Percentiles rank a stretch among this genome's conserved stretches.
Evolutionary conservation across 2,797 vertebrate genomes (phyloP).

Genomic region (Onychomys torridus): DNA sequence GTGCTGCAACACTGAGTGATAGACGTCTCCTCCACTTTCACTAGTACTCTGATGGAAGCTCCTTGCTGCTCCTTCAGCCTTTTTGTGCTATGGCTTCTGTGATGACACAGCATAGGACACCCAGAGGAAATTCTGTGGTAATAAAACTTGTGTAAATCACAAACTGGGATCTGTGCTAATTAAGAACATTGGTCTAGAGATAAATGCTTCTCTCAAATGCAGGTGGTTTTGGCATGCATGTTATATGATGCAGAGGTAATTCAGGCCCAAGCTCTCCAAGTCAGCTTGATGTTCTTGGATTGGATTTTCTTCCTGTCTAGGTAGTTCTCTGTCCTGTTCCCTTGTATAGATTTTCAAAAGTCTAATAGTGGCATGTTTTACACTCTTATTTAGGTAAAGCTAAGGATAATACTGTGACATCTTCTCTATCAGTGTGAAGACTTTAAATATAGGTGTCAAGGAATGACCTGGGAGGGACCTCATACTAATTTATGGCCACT

Average conservation of each 20-base stretch:
- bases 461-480: not conserved
- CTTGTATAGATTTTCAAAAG: not conserved
- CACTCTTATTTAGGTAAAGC: not conserved
- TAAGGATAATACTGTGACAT: not conserved
- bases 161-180: not conserved
- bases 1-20: not conserved
- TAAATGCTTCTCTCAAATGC: not conserved
- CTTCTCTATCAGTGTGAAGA: not conserved
- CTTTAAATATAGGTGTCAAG: not conserved
- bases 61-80: not conserved
- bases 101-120: not conserved
- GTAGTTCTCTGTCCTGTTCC: not conserved
- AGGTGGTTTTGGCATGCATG: not conserved
- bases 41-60: no score
- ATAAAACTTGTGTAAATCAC: not conserved
- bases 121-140: not conserved
- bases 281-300: not conserved
- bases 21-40: no score
- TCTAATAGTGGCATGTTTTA: not conserved
- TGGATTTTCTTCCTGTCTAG: not conserved
- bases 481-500: not conserved
- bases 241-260: not conserved
- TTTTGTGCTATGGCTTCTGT: not conserved
- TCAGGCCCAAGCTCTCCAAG: not conserved
- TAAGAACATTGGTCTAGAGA: not conserved